A percentile compares a stretch with the other conserved stretches of the same genome.
Conservation (phyloP, 1,140 invertebrate genomes). For the Aphelenchoides avenae region DNA sequence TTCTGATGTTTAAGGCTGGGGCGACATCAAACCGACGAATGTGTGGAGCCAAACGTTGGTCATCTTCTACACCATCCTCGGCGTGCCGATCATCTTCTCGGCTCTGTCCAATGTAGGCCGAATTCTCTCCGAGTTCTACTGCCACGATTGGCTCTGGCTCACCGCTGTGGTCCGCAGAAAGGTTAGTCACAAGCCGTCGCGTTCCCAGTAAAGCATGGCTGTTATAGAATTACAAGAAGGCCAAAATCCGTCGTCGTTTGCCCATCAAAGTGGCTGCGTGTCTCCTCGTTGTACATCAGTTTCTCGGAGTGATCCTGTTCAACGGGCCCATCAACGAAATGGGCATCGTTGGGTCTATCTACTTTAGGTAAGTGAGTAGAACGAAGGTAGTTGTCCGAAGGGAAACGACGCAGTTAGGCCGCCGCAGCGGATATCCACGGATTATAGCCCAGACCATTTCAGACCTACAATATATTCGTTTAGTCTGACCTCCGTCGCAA, state of each 20-base stretch:
- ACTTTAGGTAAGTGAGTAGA: slow-evolving; percentile 36
- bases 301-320: slow-evolving; percentile 19
- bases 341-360: slow-evolving; percentile 17
- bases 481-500: slow-evolving; percentile 25
- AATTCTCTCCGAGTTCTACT: slow-evolving; percentile 33
- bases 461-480: too few relatives aligned
- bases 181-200: background rate
- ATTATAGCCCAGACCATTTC: background rate
- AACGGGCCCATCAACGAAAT: slow-evolving; percentile 24
- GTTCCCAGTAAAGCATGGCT: background rate
- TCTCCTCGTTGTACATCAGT: slow-evolving; percentile 17
- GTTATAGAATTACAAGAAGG: slow-evolving; percentile 13
- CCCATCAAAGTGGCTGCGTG: slow-evolving; percentile 22
- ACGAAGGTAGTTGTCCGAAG: too few relatives aligned
- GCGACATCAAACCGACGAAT: slow-evolving; percentile 15
- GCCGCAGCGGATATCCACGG: background rate
- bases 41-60: slow-evolving; percentile 14
- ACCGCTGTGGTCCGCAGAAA: slow-evolving; percentile 30
- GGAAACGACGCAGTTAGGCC: background rate
- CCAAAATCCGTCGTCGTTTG: slow-evolving; percentile 24
- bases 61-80: slow-evolving; percentile 15
- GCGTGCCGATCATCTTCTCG: slow-evolving; percentile 34
- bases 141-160: slow-evolving; percentile 29
- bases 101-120: slow-evolving; percentile 31
- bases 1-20: slow-evolving; percentile 5